Percentiles rank a stretch among this genome's conserved stretches.
Evolutionary conservation across 2,113 vertebrate genomes (phyloP).

Genomic region (Verasper variegatus): DNA sequence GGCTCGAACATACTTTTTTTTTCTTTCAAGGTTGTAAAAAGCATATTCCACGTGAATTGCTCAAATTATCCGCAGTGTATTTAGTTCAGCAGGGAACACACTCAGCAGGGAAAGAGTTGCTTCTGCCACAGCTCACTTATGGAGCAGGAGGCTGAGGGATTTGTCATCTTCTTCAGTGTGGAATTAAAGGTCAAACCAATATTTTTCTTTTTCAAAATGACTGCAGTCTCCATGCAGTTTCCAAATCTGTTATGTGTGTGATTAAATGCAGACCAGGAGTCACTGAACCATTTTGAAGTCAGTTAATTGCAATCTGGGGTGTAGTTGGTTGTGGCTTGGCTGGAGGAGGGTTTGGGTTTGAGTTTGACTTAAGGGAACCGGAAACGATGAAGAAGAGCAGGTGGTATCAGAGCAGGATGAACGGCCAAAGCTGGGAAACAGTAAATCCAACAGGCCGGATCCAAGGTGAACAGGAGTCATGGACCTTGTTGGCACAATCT

Average conservation of each 20-base stretch:
- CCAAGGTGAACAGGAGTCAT: not conserved
- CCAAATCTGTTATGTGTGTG: not conserved
- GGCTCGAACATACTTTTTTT: not conserved
- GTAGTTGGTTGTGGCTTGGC: too few species aligned
- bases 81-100: not conserved
- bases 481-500: too few species aligned
- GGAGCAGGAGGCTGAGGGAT: not conserved
- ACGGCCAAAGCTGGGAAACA: too few species aligned
- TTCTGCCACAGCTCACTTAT: not conserved
- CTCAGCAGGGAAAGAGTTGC: not conserved
- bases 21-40: not conserved
- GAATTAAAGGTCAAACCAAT: constrained; percentile 1
- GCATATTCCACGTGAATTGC: not conserved
- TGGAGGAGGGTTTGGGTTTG: too few species aligned
- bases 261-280: not conserved
- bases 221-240: not conserved
- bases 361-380: too few species aligned
- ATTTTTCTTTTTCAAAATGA: not conserved
- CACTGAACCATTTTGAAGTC: too few species aligned
- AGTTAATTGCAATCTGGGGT: too few species aligned
- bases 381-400: too few species aligned
- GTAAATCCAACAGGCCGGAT: too few species aligned
- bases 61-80: not conserved
- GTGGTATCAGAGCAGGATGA: too few species aligned
- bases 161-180: not conserved